These are phyloP conservation scores for Lathamus discolor DNA, from an alignment of 2,113 vertebrate genomes.

Conservation along the genomic window DNA sequence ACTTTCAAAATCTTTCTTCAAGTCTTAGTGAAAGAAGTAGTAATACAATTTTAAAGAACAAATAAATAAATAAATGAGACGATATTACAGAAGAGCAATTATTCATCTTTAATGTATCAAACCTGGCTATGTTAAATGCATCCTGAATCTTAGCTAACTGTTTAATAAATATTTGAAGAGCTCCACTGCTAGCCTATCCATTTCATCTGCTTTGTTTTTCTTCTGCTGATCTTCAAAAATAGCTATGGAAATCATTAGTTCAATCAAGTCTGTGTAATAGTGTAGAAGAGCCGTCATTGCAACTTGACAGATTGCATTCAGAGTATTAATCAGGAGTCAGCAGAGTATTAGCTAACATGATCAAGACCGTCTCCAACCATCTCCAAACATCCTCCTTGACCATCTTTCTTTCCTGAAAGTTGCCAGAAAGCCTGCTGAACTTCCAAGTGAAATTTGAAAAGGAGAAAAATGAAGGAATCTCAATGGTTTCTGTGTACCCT, in stretches of 20 bases:
- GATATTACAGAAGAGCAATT: not conserved
- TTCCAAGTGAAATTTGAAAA: not conserved
- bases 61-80: not conserved
- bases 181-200: not conserved
- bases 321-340: not conserved
- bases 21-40: not conserved
- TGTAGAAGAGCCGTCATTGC: not conserved
- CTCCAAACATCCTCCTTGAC: not conserved
- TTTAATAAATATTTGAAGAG: conserved; percentile 61
- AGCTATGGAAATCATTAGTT: not conserved
- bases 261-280: not conserved
- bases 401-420: not conserved
- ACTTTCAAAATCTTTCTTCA: not conserved
- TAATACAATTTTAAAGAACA: not conserved
- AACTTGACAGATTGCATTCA: not conserved
- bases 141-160: conserved; percentile 43
- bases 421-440: not conserved
- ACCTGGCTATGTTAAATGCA: conserved; percentile 33
- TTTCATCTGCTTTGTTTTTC: conserved; percentile 52
- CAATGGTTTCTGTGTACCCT: rapidly evolving
- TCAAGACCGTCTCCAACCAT: not conserved
- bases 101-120: conserved; percentile 39
- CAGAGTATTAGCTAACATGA: not conserved
- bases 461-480: not conserved
- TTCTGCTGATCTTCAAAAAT: not conserved